phyloP scores from a whole-genome alignment of 2,113 vertebrate genomes.

The Gnathonemus longibarbis region DNA sequence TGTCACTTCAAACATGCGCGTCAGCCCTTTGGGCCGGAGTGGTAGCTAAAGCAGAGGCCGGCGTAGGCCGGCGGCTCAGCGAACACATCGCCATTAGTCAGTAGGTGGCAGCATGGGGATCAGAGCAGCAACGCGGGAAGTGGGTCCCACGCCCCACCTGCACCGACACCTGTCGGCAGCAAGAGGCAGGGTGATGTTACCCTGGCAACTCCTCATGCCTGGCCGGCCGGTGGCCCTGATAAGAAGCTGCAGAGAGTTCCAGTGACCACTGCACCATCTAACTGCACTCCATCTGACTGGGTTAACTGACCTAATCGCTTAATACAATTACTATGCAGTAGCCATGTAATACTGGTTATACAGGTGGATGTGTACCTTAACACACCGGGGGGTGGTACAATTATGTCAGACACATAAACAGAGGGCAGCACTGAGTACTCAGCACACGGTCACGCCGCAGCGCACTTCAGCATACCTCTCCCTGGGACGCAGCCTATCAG shows the following conservation, averaged over 20 bases:
- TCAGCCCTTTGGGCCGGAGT: not conserved
- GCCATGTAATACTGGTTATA: not conserved
- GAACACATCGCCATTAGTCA: too few relatives aligned
- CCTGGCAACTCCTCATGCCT: not conserved
- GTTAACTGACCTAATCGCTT: not conserved
- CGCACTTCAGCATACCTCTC: slow-evolving; percentile 28
- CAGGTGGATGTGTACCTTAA: not conserved
- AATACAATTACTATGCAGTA: not conserved
- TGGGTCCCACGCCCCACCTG: not conserved
- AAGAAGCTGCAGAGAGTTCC: not conserved
- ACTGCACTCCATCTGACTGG: not conserved
- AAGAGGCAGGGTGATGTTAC: not conserved
- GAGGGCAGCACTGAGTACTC: not conserved
- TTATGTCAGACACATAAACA: not conserved
- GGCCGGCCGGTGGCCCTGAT: too few relatives aligned
- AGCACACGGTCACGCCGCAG: not conserved
- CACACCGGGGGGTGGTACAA: not conserved
- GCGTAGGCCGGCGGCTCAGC: too few relatives aligned
- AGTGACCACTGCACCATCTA: not conserved
- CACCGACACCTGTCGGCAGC: not conserved
- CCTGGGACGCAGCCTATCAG: slow-evolving; percentile 61
- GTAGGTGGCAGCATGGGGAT: too few relatives aligned
- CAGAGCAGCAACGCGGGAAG: too few relatives aligned
- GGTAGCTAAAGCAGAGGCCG: not conserved
- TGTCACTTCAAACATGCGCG: not conserved